Evolutionary conservation across 2,888 invertebrate species (phyloP).

Genomic region (Athetis lepigone): DNA sequence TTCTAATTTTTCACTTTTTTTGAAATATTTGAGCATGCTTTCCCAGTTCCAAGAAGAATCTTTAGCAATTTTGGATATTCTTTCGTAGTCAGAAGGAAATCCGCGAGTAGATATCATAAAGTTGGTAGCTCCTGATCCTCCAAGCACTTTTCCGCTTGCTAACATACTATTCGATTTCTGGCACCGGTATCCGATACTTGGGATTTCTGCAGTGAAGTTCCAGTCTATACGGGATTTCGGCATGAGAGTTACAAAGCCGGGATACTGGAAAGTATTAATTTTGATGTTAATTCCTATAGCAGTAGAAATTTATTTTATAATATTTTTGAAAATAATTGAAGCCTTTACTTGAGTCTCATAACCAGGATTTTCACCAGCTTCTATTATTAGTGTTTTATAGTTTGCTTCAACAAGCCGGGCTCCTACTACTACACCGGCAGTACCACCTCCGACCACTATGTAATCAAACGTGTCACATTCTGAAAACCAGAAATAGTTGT

Average conservation of each 20-base stretch:
- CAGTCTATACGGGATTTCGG: constrained; percentile 53
- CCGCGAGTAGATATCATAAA: constrained; percentile 67
- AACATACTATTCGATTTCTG: no score
- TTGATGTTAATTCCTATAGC: not conserved
- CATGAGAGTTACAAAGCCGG: constrained; percentile 23
- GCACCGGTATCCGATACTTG: constrained; percentile 1
- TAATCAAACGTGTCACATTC: constrained; percentile 54
- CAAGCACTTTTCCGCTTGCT: constrained; percentile 71
- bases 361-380: constrained; percentile 62
- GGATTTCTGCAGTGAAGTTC: constrained; percentile 61
- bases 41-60: constrained; percentile 67
- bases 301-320: not conserved
- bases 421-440: constrained; percentile 66
- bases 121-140: constrained; percentile 69
- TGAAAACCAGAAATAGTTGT: no score
- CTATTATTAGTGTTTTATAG: constrained; percentile 56
- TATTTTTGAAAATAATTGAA: not conserved
- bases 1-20: constrained; percentile 67
- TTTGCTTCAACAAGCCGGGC: constrained; percentile 54
- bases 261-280: constrained; percentile 38
- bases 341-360: constrained; percentile 52
- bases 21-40: constrained; percentile 67
- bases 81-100: constrained; percentile 61
- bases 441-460: constrained; percentile 70
- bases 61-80: constrained; percentile 58